Evolutionary conservation across 2,888 invertebrate genomes (phyloP).

Genomic region (Argynnis bischoffii): DNA sequence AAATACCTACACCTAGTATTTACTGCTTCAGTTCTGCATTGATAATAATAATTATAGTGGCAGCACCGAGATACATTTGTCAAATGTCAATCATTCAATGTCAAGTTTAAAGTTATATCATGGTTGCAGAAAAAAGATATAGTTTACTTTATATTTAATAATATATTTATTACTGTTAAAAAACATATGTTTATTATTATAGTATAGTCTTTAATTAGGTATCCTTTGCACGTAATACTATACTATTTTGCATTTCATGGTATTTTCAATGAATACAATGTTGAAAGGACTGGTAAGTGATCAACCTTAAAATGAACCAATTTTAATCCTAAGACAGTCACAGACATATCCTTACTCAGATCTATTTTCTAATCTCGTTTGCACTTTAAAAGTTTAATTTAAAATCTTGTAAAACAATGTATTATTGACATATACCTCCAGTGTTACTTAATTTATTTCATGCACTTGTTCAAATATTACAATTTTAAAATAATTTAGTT

Average conservation of each 20-base stretch:
- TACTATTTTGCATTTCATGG: background rate
- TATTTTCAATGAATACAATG: constrained; percentile 43
- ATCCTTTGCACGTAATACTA: background rate
- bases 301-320: background rate
- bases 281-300: constrained; percentile 53
- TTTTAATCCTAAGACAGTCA: too few species aligned
- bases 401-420: too few species aligned
- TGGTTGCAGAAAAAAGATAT: constrained; percentile 5
- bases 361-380: too few species aligned
- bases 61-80: too few species aligned
- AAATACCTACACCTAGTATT: too few species aligned
- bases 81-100: background rate
- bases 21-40: too few species aligned
- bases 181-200: background rate
- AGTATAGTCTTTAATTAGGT: background rate
- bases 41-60: too few species aligned
- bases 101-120: constrained; percentile 10
- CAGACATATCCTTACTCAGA: too few species aligned
- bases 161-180: constrained; percentile 6
- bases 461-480: background rate
- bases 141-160: background rate
- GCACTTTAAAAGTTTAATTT: too few species aligned
- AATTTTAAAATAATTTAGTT: too few species aligned
- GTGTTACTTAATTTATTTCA: background rate
- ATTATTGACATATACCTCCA: too few species aligned